A percentile compares a stretch with the other conserved stretches of the same genome.
phyloP scores from a whole-genome alignment of 2,888 invertebrate species.

The Orthosia gothica region DNA sequence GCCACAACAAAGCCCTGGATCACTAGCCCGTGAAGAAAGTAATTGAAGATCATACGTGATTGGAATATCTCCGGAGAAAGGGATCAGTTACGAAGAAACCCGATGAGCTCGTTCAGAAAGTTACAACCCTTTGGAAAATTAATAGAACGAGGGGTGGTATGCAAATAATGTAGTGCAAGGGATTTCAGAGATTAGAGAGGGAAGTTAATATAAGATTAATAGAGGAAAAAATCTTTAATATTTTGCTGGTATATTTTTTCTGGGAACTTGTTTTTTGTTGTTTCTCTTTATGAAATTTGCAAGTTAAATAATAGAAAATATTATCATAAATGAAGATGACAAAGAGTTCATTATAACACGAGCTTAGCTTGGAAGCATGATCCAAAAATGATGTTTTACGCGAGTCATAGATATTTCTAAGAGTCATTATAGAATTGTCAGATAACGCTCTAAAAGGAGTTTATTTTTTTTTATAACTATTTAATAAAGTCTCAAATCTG shows the following conservation, averaged over 20 bases:
- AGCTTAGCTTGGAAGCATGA: neutral
- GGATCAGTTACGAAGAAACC: slow-evolving; percentile 56
- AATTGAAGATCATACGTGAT: slow-evolving; percentile 82
- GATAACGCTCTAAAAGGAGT: too few relatives aligned
- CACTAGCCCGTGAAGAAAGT: slow-evolving; percentile 76
- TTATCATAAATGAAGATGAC: neutral
- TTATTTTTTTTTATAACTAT: too few relatives aligned
- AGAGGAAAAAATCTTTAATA: slow-evolving; percentile 13
- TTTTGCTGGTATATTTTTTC: neutral
- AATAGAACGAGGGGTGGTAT: slow-evolving; percentile 36
- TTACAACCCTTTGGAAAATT: slow-evolving; percentile 51
- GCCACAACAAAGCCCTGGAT: slow-evolving; percentile 72
- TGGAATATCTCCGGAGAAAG: slow-evolving; percentile 62
- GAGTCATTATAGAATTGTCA: neutral
- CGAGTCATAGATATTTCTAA: neutral
- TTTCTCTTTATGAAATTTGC: neutral
- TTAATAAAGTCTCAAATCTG: too few relatives aligned
- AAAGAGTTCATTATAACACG: neutral
- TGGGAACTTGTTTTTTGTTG: neutral
- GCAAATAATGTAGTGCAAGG: slow-evolving; percentile 49
- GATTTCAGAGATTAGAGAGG: slow-evolving; percentile 18
- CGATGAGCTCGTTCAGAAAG: slow-evolving; percentile 33
- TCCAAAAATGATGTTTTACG: neutral
- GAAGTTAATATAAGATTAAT: slow-evolving; percentile 34
- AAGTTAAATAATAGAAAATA: neutral